phyloP scores from a whole-genome alignment of 2,888 invertebrate species.

The Spodoptera picta region DNA sequence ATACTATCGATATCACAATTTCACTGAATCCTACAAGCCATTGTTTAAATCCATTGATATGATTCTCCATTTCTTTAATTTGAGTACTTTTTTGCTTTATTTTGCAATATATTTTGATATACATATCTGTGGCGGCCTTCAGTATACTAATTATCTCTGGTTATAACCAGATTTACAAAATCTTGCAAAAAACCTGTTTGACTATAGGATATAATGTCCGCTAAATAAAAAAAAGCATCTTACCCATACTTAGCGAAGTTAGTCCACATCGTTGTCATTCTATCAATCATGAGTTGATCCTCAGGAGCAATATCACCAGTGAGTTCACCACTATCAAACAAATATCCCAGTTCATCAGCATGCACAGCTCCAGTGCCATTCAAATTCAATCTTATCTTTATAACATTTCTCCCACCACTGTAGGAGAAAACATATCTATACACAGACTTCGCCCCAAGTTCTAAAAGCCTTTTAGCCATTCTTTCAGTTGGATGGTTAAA shows the following conservation, averaged over 20 bases:
- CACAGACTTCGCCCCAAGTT: constrained; percentile 17
- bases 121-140: too few relatives aligned
- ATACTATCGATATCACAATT: too few relatives aligned
- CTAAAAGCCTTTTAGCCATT: constrained; percentile 15
- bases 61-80: too few relatives aligned
- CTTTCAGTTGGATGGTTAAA: constrained; percentile 29
- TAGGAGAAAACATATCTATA: constrained; percentile 41
- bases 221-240: constrained; percentile 5
- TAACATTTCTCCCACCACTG: constrained; percentile 24
- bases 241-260: constrained; percentile 53
- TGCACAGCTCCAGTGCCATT: constrained; percentile 37
- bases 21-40: too few relatives aligned
- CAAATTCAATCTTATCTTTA: constrained; percentile 5
- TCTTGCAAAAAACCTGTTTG: background rate
- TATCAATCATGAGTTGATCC: constrained; percentile 49
- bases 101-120: too few relatives aligned
- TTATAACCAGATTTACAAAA: too few relatives aligned
- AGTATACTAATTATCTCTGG: too few relatives aligned
- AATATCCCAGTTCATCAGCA: constrained; percentile 48
- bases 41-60: too few relatives aligned
- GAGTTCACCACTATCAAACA: constrained; percentile 37
- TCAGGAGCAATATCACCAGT: constrained; percentile 20
- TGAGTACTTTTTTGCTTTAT: too few relatives aligned
- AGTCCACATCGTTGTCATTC: constrained; percentile 51
- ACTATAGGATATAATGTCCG: too few relatives aligned